Evolutionary conservation across 2,113 vertebrate genomes (phyloP).

Genomic region (Hemicordylus capensis): DNA sequence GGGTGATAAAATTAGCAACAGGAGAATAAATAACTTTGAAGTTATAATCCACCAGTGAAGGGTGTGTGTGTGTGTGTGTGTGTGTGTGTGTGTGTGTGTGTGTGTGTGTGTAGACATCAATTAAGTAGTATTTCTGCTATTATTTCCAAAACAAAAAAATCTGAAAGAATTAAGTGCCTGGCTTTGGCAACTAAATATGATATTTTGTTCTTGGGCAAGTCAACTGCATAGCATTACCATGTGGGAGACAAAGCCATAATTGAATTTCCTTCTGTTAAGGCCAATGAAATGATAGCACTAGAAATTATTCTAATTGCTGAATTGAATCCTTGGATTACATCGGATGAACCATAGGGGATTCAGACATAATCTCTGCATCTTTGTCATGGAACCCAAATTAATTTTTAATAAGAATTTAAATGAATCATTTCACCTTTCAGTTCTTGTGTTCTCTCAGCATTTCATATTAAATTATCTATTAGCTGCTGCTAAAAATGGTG

Average conservation of each 20-base stretch:
- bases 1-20: conserved; percentile 41
- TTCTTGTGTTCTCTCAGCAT: not conserved
- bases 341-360: conserved; percentile 23
- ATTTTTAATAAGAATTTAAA: conserved; percentile 26
- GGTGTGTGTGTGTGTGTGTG: too few species aligned
- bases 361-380: conserved; percentile 6
- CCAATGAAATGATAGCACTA: conserved; percentile 18
- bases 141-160: conserved; percentile 55
- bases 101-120: too few species aligned
- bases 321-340: not conserved
- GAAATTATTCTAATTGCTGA: conserved; percentile 28
- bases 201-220: conserved; percentile 39
- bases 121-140: conserved; percentile 45
- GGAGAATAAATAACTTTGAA: conserved; percentile 32
- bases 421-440: not conserved
- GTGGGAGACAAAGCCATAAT: conserved; percentile 42
- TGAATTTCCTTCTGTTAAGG: conserved; percentile 40
- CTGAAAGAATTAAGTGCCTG: conserved; percentile 55
- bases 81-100: too few species aligned
- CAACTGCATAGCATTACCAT: conserved; percentile 27
- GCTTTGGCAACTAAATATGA: conserved; percentile 49
- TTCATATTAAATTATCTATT: not conserved
- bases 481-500: not conserved
- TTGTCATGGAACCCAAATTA: not conserved
- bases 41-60: conserved; percentile 46